Evolutionary conservation across 2,797 vertebrate species (phyloP), one percentile per base, ranked within the genome.

Genomic region (Acanthurus lineatus): DNA sequence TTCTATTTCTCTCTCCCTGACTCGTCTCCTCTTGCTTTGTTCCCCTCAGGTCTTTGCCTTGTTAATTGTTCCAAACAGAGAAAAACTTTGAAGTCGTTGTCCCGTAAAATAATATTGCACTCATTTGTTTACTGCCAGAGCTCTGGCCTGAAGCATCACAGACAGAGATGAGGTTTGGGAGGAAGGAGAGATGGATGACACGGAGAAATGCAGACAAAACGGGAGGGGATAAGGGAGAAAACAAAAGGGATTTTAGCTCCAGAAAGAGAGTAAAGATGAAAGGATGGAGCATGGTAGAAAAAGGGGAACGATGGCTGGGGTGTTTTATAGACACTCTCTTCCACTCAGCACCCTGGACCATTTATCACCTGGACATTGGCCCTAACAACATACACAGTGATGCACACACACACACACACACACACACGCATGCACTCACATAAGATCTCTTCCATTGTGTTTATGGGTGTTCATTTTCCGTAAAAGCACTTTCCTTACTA

Each of bases 281-380:
- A 88, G 73, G 58, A 73, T 71, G 59, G 63, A 78, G 69, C 59
- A 73, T 9, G 67, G 69, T 28, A 44, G 45, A 72, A 82, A 56
- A 49, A 62, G 16, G 49, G 44, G 56, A 61, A 56, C 60, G 44
- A 73, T 52, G 67, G 64, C 38, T 28, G 49, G 35, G 63, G 73
- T 86, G 85, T 86, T 93, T 92, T 89, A 92, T 87, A 75, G 91
- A 91, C 89, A 79, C 82, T 86, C 73, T 78, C 69, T 68, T 87
- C 64, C 63, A 77, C 79, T 88, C 79, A 63, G 74, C 35, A 48
- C 79, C 16, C 15, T 65, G 69, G 73, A 77, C 75, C 83, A 92
- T 93, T 88, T 69, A 91, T 93, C 92, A 93, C 68, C 77, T 60
- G 78, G 86, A 89, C 90, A 87, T 69, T 81, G 71, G 73, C 78